Base-by-base conservation (phyloP, 1,140 invertebrate species). In the Ips typographus region DNA sequence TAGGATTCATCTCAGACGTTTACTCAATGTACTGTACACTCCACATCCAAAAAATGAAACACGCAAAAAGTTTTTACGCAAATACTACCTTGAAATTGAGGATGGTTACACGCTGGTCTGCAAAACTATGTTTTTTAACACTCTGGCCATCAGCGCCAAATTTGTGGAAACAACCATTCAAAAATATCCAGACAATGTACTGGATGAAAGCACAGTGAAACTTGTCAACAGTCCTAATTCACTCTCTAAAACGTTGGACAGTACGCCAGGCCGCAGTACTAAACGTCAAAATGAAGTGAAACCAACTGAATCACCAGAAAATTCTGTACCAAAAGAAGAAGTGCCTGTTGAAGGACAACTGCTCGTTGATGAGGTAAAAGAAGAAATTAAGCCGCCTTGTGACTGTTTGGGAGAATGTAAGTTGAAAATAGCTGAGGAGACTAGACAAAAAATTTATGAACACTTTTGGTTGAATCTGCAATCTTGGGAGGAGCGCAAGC, bases 81-180 rank as follows among this genome's bases (percentile, higher is more conserved):
- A 68, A 68, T 68, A 68, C 41, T 68, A 68, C 53, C 44, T 68
- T 2, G 65, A 68, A 41, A 59, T 68, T 4, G 65, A 68, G 7
- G 56, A 68, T 42, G 65, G 58, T 6, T 60, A 57, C 22, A 68
- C 57, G 8, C 2, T 68, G 36, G 65, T 68, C 44, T 68, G 65
- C 41, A 68, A 68, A 38, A 68, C 65, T 6, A 68, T 68, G 65
- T 68, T 68, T 43, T 68, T 68, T 42, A 68, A 68, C 52, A 68
- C 65, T 3, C 57, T 68, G 4, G 65, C 65, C 41, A 68, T 68
- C 41, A 68, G 65, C 40, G 58, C 53, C 8, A 68, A 68, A 43
- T 68, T 68, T 43, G 57, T 68, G 38, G 65, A 68, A 53, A 68
- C 65, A 40, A 68, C 65, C 37, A 37, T 68, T 8, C 65, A 60